phyloP scores from a whole-genome alignment of 2,113 vertebrate genomes.

The Cebus imitator region DNA sequence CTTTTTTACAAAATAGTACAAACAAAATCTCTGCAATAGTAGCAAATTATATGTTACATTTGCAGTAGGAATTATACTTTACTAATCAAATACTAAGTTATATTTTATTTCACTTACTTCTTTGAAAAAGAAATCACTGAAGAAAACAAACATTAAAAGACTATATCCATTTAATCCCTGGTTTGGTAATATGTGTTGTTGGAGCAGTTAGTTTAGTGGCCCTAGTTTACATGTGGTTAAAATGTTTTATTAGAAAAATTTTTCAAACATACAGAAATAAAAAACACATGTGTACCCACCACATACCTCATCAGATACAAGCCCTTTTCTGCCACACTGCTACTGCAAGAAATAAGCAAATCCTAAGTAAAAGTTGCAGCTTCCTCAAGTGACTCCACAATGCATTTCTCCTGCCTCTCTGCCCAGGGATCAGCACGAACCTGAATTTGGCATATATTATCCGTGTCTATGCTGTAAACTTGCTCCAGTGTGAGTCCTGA shows the following conservation, averaged over 20 bases:
- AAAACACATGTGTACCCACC: rapidly evolving
- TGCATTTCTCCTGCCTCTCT: background rate
- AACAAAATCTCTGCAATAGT: background rate
- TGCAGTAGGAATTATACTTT: background rate
- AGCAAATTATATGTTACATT: rapidly evolving
- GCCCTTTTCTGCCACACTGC: background rate
- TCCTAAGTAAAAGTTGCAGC: rapidly evolving
- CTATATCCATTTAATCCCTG: rapidly evolving
- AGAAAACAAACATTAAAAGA: background rate
- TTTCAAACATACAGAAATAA: background rate
- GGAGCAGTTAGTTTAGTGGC: background rate
- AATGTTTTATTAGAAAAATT: background rate
- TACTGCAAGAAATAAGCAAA: rapidly evolving
- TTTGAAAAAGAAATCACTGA: background rate
- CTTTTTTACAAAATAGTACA: background rate
- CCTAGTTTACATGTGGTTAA: background rate
- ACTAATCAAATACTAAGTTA: background rate
- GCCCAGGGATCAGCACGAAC: rapidly evolving
- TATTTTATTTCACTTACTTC: background rate
- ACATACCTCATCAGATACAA: rapidly evolving
- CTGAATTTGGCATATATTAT: rapidly evolving
- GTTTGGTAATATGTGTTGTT: background rate
- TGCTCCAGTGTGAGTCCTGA: rapidly evolving
- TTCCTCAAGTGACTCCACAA: rapidly evolving
- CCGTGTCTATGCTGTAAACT: rapidly evolving